Evolutionary conservation across 2,888 invertebrate genomes (phyloP), one percentile per base, ranked within the genome.

Genomic region (Thecocarcelia acutangulata): DNA sequence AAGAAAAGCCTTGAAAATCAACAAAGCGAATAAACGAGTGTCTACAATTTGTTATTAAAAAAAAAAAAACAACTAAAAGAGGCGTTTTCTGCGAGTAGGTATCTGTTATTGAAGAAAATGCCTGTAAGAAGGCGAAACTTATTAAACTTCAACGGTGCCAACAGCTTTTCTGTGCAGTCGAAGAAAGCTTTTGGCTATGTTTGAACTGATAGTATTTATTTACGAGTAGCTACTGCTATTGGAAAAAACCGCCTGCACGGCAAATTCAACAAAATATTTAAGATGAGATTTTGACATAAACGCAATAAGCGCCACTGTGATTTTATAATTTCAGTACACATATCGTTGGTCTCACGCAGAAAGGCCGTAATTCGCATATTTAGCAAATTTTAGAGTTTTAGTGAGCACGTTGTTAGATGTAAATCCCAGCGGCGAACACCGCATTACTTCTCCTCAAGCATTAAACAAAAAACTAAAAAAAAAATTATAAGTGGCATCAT

Each of bases 211-310:
- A 37, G 24, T 19, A 28, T 48, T 24, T 3, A 63, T 69, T 69
- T 56, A n/a, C n/a, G n/a, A n/a, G n/a, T n/a, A 11, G 69, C 69
- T 77, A 70, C 70, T 21, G 77, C 48, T 54, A 70, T 77, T 77
- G 56, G 63, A 70, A 63, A 70, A 11, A 52, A 44, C 52, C 77
- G 69, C 63, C 63, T 58, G 28, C 63, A 54, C 61, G 46, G 54
- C 56, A 63, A 56, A 56, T 61, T 63, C 54, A 54, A 59, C 61
- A 61, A 54, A 68, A 61, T 46, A 76, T 76, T 61, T 69, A 44
- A 52, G 21, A 69, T 46, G 56, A 48, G 28, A 46, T 56, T 69
- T 54, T 69, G 61, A 46, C 37, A 21, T 76, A 61, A 54, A 54
- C 54, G 54, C 63, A 42, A 19, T 77, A 24, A 56, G 58, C 15